Base-by-base conservation (phyloP, 2,888 invertebrate genomes). In the Amitus sp. region DNA sequence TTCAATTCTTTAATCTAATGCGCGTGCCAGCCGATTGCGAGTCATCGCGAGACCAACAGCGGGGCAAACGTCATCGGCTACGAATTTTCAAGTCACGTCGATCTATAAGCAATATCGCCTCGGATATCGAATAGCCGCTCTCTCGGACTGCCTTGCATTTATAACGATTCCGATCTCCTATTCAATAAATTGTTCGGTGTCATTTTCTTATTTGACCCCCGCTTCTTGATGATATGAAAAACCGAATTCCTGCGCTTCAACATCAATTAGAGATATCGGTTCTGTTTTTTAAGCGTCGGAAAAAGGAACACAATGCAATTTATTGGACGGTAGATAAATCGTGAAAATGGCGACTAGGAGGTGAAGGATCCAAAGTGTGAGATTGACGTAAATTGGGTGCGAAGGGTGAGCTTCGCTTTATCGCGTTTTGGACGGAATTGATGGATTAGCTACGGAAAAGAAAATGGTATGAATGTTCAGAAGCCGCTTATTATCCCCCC, bases 401-500 rank as follows among this genome's bases (percentile, higher is more conserved):
- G 12, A 37, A 37, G 7, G 15, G 37, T 7, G 7, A 23, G 2
- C 12, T 15, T 37, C 37, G 15, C 15, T 13, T n/a, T n/a, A n/a
- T n/a, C n/a, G n/a, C 4, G 13, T 37, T 9, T n/a, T 49, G 47
- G 50, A 20, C 50, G 43, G 46, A 62, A 50, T 56, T 47, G 57
- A 57, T 27, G 33, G 49, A 52, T 10, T 23, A 51, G 42, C 54
- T 52, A 51, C 45, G 52, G 63, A 63, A 51, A 51, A 59, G 50
- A 52, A 66, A 69, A 65, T 68, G 50, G 71, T 70, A 69, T 72
- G 68, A 65, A 47, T 65, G 68, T 71, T 56, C 53, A 65, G 70
- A 68, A 69, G 63, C 67, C 59, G 69, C 70, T 67, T 66, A 69
- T 72, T 72, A 73, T 67, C 62, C 62, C 58, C n/a, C n/a, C n/a